These are phyloP conservation scores for Aspidoscelis tigris DNA, from an alignment of 2,113 vertebrate species.

Conservation along the genomic window DNA sequence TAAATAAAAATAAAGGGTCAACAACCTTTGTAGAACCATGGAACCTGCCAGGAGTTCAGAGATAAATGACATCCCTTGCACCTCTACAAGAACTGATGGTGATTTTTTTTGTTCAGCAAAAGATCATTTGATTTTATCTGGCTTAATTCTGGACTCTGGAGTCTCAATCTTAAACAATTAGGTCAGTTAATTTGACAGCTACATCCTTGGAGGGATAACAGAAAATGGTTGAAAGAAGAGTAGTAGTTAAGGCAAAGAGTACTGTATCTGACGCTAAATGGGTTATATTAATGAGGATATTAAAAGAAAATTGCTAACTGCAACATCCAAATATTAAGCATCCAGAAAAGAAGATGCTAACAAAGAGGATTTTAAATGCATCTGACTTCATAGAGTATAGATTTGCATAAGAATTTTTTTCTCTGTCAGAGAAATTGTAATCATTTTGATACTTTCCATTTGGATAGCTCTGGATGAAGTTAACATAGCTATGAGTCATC, in stretches of 20 bases:
- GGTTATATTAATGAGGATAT: constrained; percentile 31
- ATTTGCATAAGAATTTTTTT: constrained; percentile 16
- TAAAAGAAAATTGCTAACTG: constrained; percentile 15
- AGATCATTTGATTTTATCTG: constrained; percentile 38
- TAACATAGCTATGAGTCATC: not conserved
- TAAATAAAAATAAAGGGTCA: not conserved
- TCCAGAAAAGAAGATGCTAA: not conserved
- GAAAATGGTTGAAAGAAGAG: constrained; percentile 17
- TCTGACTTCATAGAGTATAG: not conserved
- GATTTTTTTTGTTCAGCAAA: constrained; percentile 28
- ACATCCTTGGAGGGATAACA: constrained; percentile 22
- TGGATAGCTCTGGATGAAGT: not conserved
- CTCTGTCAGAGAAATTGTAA: constrained; percentile 5
- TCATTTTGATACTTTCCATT: constrained; percentile 11
- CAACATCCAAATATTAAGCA: constrained; percentile 18
- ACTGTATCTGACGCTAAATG: constrained; percentile 29
- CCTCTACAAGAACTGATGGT: constrained; percentile 15
- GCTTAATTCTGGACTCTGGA: constrained; percentile 31
- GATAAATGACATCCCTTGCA: fast-evolving
- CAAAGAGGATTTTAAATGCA: not conserved
- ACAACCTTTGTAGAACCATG: not conserved
- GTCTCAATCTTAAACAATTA: constrained; percentile 32
- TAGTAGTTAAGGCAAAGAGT: constrained; percentile 35
- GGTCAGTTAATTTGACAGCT: constrained; percentile 36
- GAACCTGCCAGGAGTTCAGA: constrained; percentile 36